Conservation (phyloP, 2,113 vertebrate species). For the Gnathonemus longibarbis region DNA sequence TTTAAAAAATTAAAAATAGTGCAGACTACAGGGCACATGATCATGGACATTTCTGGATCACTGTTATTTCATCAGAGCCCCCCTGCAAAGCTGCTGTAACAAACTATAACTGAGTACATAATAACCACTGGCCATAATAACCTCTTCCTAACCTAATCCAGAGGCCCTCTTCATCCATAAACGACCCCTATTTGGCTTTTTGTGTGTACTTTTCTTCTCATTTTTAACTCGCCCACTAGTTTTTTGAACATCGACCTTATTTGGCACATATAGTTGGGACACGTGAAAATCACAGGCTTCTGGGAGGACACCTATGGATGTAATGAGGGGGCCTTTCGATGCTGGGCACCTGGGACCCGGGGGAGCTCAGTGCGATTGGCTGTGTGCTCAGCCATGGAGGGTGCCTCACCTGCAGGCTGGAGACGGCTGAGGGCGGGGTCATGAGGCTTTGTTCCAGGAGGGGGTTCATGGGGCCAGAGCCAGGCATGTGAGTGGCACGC, state of each 20-base stretch:
- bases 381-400: not conserved
- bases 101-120: not conserved
- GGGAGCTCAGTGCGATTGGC: not conserved
- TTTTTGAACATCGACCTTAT: not conserved
- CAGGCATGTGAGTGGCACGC: conserved; percentile 83
- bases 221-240: not conserved
- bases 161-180: not conserved
- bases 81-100: not conserved
- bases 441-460: conserved; percentile 65
- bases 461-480: conserved; percentile 60
- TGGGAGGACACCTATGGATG: not conserved
- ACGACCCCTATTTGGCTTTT: not conserved
- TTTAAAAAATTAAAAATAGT: not conserved
- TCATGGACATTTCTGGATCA: not conserved
- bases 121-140: not conserved
- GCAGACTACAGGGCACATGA: not conserved
- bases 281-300: not conserved
- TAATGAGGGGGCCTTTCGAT: not conserved
- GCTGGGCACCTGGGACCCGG: not conserved
- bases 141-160: not conserved
- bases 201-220: not conserved
- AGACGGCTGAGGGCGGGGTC: conserved; percentile 73
- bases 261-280: not conserved
- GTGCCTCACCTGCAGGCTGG: conserved; percentile 75
- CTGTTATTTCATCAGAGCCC: not conserved